These are phyloP conservation scores for Scaptomyza pallida DNA, from an alignment of 1,140 invertebrate species.

Conservation along the genomic window DNA sequence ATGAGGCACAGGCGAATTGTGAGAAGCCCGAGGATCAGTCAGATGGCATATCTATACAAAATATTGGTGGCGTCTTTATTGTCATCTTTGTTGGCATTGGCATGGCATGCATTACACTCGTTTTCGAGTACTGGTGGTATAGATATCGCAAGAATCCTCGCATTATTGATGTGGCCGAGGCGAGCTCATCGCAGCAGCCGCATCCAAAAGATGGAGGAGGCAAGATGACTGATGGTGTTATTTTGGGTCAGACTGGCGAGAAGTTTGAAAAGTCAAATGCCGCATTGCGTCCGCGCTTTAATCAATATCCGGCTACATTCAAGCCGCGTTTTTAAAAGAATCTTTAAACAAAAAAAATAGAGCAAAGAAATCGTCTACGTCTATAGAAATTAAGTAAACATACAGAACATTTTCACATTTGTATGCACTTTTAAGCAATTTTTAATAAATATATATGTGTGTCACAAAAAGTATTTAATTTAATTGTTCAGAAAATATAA, in stretches of 20 bases:
- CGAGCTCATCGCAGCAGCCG: slow-evolving; percentile 21
- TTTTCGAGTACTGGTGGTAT: slow-evolving; percentile 98
- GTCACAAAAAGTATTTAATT: neutral
- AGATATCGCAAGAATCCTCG: slow-evolving; percentile 88
- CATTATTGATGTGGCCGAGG: slow-evolving; percentile 85
- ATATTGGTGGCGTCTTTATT: slow-evolving; percentile 98
- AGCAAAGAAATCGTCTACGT: slow-evolving; percentile 63
- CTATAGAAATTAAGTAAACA: slow-evolving; percentile 27
- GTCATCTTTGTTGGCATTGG: slow-evolving; percentile 97
- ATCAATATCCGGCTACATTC: slow-evolving; percentile 80
- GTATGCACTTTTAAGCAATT: slow-evolving; percentile 51
- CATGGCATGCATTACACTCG: slow-evolving; percentile 95
- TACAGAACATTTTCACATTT: slow-evolving; percentile 36
- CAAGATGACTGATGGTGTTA: slow-evolving; percentile 67
- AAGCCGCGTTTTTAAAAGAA: slow-evolving; percentile 75
- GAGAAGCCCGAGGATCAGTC: slow-evolving; percentile 95
- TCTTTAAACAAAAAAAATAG: neutral
- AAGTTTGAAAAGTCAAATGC: slow-evolving; percentile 77
- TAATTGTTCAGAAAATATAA: too few species aligned
- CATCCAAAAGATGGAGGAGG: slow-evolving; percentile 56
- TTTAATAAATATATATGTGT: slow-evolving; percentile 19
- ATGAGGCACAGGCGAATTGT: slow-evolving; percentile 91
- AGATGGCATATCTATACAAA: slow-evolving; percentile 98
- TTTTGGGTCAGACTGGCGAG: slow-evolving; percentile 75
- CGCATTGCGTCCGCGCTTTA: slow-evolving; percentile 76